These are phyloP conservation scores for Rana temporaria DNA, from an alignment of 2,113 vertebrate genomes.

Conservation along the genomic window DNA sequence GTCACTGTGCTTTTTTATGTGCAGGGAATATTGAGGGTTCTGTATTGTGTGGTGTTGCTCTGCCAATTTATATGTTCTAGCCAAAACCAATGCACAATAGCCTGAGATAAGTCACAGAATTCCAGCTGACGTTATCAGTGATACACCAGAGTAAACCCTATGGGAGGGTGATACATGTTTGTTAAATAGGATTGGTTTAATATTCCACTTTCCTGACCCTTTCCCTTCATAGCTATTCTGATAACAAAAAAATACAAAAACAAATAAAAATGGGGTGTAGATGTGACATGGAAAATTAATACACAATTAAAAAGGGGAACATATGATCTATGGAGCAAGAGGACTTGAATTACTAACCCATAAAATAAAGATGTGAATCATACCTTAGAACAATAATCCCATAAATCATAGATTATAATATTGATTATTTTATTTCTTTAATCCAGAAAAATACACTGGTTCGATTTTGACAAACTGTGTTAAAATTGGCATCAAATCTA, in stretches of 20 bases:
- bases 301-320: slow-evolving; percentile 16
- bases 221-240: slow-evolving; percentile 3
- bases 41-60: background rate
- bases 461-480: too few species aligned
- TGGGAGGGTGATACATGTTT: slow-evolving; percentile 48
- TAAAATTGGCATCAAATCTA: too few species aligned
- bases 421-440: too few species aligned
- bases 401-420: background rate
- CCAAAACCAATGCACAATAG: slow-evolving; percentile 8
- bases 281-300: slow-evolving; percentile 14
- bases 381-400: background rate
- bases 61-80: slow-evolving; percentile 43
- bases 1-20: background rate
- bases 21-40: background rate
- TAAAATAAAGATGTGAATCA: slow-evolving; percentile 32
- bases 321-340: background rate
- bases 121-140: slow-evolving; percentile 1
- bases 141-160: slow-evolving; percentile 48
- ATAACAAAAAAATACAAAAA: background rate
- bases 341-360: background rate
- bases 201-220: slow-evolving; percentile 6
- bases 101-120: slow-evolving; percentile 40
- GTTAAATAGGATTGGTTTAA: slow-evolving; percentile 7
- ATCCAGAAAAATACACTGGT: too few species aligned
- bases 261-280: slow-evolving; percentile 33